Conservation (phyloP, 2,888 invertebrate genomes). For the Germaria angustata region DNA sequence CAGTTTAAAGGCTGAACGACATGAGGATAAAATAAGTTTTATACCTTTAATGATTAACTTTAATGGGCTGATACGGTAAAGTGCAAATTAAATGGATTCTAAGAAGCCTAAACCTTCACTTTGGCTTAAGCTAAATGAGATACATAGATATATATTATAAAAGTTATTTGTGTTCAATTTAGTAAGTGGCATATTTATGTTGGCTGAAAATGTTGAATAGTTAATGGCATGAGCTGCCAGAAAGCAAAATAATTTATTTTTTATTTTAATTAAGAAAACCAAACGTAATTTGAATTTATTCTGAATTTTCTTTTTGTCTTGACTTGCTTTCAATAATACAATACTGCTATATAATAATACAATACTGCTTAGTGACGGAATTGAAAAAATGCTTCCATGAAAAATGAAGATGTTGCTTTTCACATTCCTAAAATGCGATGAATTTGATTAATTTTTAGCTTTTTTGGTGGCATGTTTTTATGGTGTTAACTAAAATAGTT, state of each 20-base stretch:
- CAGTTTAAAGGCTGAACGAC: constrained; percentile 36
- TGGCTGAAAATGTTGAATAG: background rate
- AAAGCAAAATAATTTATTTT: background rate
- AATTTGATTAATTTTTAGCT: no score
- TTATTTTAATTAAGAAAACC: background rate
- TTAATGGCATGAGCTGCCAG: background rate
- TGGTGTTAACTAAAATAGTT: no score
- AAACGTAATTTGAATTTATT: background rate
- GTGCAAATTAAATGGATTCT: constrained; percentile 47
- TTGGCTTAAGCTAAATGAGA: background rate
- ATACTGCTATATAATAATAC: background rate
- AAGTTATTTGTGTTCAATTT: background rate
- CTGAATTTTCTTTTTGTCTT: background rate
- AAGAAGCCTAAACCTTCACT: background rate
- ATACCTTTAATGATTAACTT: constrained; percentile 14
- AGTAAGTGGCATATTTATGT: background rate
- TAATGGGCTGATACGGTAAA: constrained; percentile 34
- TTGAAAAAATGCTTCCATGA: no score
- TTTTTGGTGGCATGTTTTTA: no score
- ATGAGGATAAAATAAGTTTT: constrained; percentile 13
- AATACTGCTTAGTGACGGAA: background rate
- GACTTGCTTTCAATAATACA: background rate
- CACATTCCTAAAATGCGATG: no score
- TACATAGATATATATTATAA: background rate
- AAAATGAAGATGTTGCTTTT: no score